These are phyloP conservation scores for Urocynchramus pylzowi DNA, from an alignment of 2,113 vertebrate species.

Conservation along the genomic window DNA sequence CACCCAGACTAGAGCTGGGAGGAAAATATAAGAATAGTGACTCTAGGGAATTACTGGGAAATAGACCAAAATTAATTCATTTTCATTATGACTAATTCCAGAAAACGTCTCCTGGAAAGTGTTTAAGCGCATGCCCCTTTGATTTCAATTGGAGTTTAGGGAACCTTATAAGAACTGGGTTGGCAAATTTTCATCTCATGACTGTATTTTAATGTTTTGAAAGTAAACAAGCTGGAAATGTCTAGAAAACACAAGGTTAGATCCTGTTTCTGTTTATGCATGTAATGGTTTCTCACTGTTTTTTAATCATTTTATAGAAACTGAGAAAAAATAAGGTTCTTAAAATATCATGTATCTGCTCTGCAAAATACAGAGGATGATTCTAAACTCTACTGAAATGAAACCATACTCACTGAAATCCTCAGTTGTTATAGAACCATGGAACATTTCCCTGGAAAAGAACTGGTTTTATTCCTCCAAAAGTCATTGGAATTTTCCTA, in stretches of 20 bases:
- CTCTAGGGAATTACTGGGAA: neutral
- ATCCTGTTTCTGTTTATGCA: neutral
- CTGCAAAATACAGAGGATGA: neutral
- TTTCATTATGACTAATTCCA: conserved; percentile 21
- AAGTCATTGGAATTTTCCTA: neutral
- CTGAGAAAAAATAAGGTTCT: neutral
- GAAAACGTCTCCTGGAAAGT: neutral
- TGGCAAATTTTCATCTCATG: neutral
- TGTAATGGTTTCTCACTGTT: neutral
- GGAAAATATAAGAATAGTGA: neutral
- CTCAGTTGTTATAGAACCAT: neutral
- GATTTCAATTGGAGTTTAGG: neutral
- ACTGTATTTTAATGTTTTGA: neutral
- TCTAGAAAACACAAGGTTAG: neutral
- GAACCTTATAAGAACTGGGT: neutral
- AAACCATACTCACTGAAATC: neutral
- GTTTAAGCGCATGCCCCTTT: neutral
- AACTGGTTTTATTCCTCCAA: neutral
- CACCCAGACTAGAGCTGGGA: neutral
- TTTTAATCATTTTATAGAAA: neutral
- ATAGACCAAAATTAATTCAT: conserved; percentile 24
- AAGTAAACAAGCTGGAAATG: neutral
- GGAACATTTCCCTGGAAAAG: neutral
- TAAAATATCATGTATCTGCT: neutral
- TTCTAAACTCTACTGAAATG: neutral